Percentiles rank a stretch among this genome's conserved stretches.
These are phyloP conservation scores for Euleptes europaea DNA, from an alignment of 2,113 vertebrate species.

Conservation along the genomic window DNA sequence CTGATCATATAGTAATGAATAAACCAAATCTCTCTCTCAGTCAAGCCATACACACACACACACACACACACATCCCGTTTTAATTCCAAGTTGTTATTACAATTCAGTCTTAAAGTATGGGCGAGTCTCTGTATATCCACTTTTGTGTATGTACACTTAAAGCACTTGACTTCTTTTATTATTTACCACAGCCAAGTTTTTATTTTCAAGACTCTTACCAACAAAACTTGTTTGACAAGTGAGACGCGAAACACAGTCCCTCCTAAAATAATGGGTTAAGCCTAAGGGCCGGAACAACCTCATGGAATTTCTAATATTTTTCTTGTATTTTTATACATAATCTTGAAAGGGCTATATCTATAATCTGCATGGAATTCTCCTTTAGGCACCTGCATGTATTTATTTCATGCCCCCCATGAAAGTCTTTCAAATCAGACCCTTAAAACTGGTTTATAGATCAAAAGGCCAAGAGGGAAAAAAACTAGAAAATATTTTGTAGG, in stretches of 20 bases:
- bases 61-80: too few relatives aligned
- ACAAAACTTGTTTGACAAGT: not conserved
- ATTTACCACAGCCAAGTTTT: not conserved
- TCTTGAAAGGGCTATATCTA: too few relatives aligned
- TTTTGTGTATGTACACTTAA: too few relatives aligned
- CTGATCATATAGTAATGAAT: not conserved
- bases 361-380: not conserved
- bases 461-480: too few relatives aligned
- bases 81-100: not conserved
- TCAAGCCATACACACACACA: too few relatives aligned
- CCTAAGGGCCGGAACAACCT: not conserved
- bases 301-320: not conserved
- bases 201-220: not conserved
- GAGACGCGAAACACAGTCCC: not conserved
- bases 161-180: not conserved
- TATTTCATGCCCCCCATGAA: too few relatives aligned
- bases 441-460: too few relatives aligned
- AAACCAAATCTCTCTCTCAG: not conserved
- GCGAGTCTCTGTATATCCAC: too few relatives aligned
- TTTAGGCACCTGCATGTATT: not conserved
- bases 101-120: not conserved
- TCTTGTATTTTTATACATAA: not conserved
- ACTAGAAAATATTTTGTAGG: too few relatives aligned
- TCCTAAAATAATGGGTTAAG: not conserved
- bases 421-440: too few relatives aligned